Evolutionary conservation across 2,888 invertebrate genomes (phyloP).

Genomic region (Tetranychus truncatus): DNA sequence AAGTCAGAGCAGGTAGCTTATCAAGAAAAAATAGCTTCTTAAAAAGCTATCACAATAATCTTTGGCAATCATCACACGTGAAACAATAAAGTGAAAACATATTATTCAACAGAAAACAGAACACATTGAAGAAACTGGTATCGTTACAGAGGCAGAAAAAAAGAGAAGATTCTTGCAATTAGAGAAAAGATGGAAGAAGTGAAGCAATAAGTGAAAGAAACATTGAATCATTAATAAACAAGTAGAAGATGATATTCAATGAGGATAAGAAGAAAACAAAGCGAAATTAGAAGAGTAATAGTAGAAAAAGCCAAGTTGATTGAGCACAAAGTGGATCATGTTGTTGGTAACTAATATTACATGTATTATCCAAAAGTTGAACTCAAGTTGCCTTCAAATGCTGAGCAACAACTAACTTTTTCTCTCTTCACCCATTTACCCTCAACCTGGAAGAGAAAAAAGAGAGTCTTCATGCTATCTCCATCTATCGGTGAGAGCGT

Average conservation of each 20-base stretch:
- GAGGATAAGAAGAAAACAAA: background rate
- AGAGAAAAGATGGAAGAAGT: too few species aligned
- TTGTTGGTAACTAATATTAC: background rate
- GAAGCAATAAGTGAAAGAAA: too few species aligned
- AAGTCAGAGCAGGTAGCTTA: too few species aligned
- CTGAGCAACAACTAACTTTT: background rate
- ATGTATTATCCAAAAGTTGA: background rate
- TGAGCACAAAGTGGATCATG: background rate
- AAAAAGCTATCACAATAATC: too few species aligned
- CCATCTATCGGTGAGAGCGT: background rate
- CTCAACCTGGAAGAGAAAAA: background rate
- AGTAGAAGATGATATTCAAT: background rate
- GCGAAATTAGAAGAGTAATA: background rate
- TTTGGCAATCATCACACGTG: too few species aligned
- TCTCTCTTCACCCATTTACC: background rate
- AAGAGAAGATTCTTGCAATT: too few species aligned
- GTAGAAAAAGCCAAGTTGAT: background rate
- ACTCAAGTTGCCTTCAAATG: too few species aligned
- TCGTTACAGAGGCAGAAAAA: too few species aligned
- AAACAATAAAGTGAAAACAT: too few species aligned
- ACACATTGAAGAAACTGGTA: too few species aligned
- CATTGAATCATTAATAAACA: background rate
- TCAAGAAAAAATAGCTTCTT: too few species aligned
- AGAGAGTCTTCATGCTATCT: background rate
- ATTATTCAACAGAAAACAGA: too few species aligned